Base-by-base conservation (phyloP, 2,797 vertebrate genomes). In the Phrynocephalus forsythii region DNA sequence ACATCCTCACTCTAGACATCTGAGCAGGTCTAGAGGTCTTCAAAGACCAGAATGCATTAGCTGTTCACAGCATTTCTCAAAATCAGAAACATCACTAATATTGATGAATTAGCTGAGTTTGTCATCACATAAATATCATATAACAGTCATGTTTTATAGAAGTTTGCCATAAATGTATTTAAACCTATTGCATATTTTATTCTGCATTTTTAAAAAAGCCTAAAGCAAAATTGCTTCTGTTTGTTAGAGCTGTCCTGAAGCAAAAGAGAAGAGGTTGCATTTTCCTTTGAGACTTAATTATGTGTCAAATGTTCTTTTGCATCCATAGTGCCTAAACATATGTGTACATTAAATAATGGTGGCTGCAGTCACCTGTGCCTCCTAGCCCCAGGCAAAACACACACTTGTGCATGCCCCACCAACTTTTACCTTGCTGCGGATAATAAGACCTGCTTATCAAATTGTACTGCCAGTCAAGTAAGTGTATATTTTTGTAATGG, bases 391-490 rank as follows among this genome's bases (percentile, higher is more conserved):
- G 97, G 94, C 73, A 97, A 96, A 24, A 95, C 96, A 85, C 98
- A 98, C 90, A 98, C 97, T 13, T 99, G 99, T 0, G 98, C 98
- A 44, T 99, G 99, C 85, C 99, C 99, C 88, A 98, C 98, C 71
- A 99, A 99, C 96, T 99, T 99, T 90, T 99, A 99, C 95, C 97
- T 99, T 16, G 98, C 98, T 28, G 96, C 97, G 0, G 98, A 99
- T 87, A 98, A 98, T 73, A 98, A 93, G 96, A 99, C 98, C 0
- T 99, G 99, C 88, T 95, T 99, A 91, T 99, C 99, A 15, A 99
- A 99, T 96, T 99, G 99, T 95, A 99, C 98, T 0, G 98, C 98
- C 48, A 99, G 99, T 92, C 99, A 99, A 97, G 99, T 99, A 89
- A 84, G 95, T 91, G 5, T 76, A 63, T 48, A 68, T 0, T 48